A percentile compares a stretch with the other conserved stretches of the same genome.
These are phyloP conservation scores for Eptatretus burgeri DNA, from an alignment of 2,113 vertebrate species.

Conservation along the genomic window DNA sequence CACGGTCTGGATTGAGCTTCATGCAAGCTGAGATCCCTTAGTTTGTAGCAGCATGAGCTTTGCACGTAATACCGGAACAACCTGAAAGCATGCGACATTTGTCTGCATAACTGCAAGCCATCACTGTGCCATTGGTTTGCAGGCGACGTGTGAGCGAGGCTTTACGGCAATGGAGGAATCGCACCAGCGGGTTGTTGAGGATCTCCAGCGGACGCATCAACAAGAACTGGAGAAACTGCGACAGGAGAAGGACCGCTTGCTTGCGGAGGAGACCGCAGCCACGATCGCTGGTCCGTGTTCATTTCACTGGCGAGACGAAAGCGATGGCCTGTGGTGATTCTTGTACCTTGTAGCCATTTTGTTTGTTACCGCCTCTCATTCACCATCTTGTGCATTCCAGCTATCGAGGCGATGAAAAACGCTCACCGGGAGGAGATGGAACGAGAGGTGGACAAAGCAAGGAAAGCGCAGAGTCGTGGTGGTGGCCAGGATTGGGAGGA, in stretches of 20 bases:
- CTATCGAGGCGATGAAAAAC: slow-evolving; percentile 97
- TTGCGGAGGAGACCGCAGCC: slow-evolving; percentile 75
- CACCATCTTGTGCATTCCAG: slow-evolving; percentile 14
- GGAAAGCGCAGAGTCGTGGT: slow-evolving; percentile 59
- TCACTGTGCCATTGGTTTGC: neutral
- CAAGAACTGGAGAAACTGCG: slow-evolving; percentile 67
- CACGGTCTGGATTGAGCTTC: too few species aligned
- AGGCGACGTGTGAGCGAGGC: slow-evolving; percentile 86
- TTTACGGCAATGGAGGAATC: slow-evolving; percentile 95
- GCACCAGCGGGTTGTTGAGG: slow-evolving; percentile 71
- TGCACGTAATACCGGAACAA: too few species aligned
- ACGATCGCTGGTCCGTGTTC: slow-evolving; percentile 52
- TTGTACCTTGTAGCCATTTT: too few species aligned
- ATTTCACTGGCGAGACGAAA: too few species aligned
- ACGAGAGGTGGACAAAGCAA: slow-evolving; percentile 48
- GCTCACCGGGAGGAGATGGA: slow-evolving; percentile 65
- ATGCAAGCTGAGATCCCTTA: too few species aligned
- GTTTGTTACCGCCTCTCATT: neutral
- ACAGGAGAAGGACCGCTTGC: slow-evolving; percentile 60
- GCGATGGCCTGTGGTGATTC: too few species aligned
- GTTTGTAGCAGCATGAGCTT: too few species aligned
- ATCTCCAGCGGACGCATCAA: slow-evolving; percentile 75
- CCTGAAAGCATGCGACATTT: too few species aligned
- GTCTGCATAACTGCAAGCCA: too few species aligned
- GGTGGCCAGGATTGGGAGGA: slow-evolving; percentile 58